These are phyloP conservation scores for Troilus luridus DNA, from an alignment of 2,888 invertebrate genomes.

Conservation along the genomic window DNA sequence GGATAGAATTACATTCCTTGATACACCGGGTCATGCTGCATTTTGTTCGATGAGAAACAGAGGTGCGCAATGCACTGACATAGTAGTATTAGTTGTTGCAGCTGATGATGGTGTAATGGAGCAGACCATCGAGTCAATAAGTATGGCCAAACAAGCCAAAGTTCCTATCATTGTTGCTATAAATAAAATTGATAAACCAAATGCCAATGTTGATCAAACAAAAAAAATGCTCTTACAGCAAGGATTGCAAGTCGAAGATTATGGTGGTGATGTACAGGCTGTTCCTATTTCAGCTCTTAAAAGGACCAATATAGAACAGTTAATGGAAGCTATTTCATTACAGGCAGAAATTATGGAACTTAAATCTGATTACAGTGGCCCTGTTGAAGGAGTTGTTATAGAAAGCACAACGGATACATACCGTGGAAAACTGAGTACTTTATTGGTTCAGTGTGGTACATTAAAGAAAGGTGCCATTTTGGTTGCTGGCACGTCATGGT, in stretches of 20 bases:
- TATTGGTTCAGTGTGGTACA: slow-evolving; percentile 88
- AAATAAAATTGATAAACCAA: slow-evolving; percentile 97
- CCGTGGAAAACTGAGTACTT: slow-evolving; percentile 85
- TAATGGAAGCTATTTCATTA: slow-evolving; percentile 86
- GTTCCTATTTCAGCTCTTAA: slow-evolving; percentile 93
- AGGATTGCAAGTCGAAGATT: slow-evolving; percentile 87
- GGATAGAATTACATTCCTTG: slow-evolving; percentile 91
- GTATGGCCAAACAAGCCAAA: slow-evolving; percentile 84
- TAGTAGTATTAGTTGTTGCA: slow-evolving; percentile 95
- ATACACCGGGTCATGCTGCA: slow-evolving; percentile 99
- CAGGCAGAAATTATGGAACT: slow-evolving; percentile 92
- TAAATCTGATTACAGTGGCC: slow-evolving; percentile 85
- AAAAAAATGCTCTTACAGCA: slow-evolving; percentile 82
- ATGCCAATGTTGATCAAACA: slow-evolving; percentile 86
- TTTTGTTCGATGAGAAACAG: slow-evolving; percentile 94
- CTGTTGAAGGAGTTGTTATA: slow-evolving; percentile 90
- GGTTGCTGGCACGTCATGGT: slow-evolving; percentile 89
- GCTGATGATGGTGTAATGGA: slow-evolving; percentile 99
- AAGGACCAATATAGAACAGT: slow-evolving; percentile 80
- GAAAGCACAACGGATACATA: slow-evolving; percentile 83
- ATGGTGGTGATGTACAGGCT: slow-evolving; percentile 93
- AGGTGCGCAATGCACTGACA: slow-evolving; percentile 94
- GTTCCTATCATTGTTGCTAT: slow-evolving; percentile 97
- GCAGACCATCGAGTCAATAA: slow-evolving; percentile 93
- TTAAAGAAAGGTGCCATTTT: slow-evolving; percentile 82